These are phyloP conservation scores for Pica pica DNA, from an alignment of 2,113 vertebrate genomes.

Conservation along the genomic window DNA sequence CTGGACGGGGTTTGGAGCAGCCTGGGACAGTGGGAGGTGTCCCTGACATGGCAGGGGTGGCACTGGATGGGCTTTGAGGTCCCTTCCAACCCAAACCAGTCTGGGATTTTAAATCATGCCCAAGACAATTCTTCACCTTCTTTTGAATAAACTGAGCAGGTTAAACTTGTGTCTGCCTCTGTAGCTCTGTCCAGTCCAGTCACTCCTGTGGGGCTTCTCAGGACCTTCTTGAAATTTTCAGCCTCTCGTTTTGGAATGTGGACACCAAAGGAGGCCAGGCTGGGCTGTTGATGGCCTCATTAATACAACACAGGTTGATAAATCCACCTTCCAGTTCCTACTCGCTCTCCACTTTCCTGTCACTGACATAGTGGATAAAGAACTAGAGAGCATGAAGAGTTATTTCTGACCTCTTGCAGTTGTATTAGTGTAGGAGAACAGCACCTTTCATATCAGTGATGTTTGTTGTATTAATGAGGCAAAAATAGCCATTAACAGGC, in stretches of 20 bases:
- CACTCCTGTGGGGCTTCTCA: fast-evolving
- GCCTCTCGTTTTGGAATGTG: neutral
- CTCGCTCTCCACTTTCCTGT: neutral
- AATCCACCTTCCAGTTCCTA: neutral
- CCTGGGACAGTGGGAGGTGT: neutral
- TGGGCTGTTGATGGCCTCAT: neutral
- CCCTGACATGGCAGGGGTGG: neutral
- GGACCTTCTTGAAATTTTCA: neutral
- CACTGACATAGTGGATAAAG: neutral
- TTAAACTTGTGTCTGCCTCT: neutral
- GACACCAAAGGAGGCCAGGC: neutral
- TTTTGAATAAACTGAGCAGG: neutral
- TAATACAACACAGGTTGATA: neutral
- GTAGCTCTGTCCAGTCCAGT: neutral
- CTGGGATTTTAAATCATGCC: neutral
- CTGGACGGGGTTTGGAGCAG: neutral
- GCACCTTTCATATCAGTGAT: slow-evolving; percentile 15
- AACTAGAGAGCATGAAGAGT: neutral
- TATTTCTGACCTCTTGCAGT: neutral
- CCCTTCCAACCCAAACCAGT: too few relatives aligned
- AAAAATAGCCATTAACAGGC: slow-evolving; percentile 51
- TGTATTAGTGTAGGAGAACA: neutral
- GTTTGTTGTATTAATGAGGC: slow-evolving; percentile 61
- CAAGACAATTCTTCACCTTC: neutral
- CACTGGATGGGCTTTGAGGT: fast-evolving